Evolutionary conservation across 2,113 vertebrate genomes (phyloP).

Genomic region (Xenopus tropicalis): DNA sequence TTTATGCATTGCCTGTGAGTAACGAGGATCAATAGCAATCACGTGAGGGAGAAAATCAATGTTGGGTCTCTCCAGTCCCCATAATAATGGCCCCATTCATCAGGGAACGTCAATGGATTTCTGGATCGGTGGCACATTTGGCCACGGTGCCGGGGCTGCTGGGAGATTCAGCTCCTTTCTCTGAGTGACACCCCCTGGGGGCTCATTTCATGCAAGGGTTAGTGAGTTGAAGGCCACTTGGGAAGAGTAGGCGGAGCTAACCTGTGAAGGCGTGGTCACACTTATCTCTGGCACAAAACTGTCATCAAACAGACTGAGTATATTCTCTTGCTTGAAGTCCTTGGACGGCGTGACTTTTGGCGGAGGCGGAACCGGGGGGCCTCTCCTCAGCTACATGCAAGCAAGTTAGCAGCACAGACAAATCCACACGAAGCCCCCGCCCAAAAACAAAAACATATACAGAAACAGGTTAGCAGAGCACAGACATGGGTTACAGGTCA

Average conservation of each 20-base stretch:
- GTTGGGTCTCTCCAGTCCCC: not conserved
- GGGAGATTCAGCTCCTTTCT: conserved; percentile 13
- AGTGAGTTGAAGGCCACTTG: conserved; percentile 46
- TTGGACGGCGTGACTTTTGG: conserved; percentile 94
- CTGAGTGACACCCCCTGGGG: conserved; percentile 53
- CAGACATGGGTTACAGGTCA: not conserved
- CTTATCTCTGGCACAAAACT: conserved; percentile 88
- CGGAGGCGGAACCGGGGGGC: conserved; percentile 89
- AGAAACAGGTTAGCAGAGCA: conserved; percentile 63
- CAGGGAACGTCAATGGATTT: too few relatives aligned
- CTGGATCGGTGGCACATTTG: too few relatives aligned
- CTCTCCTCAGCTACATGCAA: conserved; percentile 85
- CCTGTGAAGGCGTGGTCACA: conserved; percentile 94
- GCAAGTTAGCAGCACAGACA: conserved; percentile 54
- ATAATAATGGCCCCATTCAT: not conserved
- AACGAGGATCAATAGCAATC: too few relatives aligned
- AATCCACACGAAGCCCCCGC: conserved; percentile 28
- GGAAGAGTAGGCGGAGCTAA: conserved; percentile 66
- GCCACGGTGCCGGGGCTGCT: too few relatives aligned
- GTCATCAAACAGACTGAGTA: conserved; percentile 94
- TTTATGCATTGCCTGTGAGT: too few relatives aligned
- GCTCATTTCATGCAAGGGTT: conserved; percentile 30
- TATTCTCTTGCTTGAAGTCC: conserved; percentile 95
- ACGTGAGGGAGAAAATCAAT: too few relatives aligned
- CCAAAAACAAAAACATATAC: conserved; percentile 60